Conservation (phyloP, 2,888 invertebrate genomes). For the Ormyrus pomaceus region DNA sequence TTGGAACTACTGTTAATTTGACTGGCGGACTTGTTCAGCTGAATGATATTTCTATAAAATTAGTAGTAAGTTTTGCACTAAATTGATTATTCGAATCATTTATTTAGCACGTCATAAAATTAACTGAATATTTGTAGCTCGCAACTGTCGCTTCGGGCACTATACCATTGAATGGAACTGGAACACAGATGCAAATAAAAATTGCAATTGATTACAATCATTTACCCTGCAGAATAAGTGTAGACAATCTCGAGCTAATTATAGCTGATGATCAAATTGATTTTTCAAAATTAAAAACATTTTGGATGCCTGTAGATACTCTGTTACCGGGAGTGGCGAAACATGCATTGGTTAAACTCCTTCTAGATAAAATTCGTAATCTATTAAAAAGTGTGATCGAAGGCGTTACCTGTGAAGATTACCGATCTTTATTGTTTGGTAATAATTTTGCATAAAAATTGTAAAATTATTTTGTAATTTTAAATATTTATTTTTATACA, state of each 20-base stretch:
- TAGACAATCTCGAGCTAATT: not conserved
- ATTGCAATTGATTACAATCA: not conserved
- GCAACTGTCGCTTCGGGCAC: not conserved
- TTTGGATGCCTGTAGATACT: no score
- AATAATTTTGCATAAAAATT: not conserved
- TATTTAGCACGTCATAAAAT: not conserved
- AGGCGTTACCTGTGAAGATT: not conserved
- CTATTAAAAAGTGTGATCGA: not conserved
- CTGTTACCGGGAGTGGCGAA: no score
- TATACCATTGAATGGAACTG: not conserved
- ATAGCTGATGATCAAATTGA: not conserved
- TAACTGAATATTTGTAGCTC: not conserved
- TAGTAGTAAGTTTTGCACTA: no score
- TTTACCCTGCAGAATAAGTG: conserved; percentile 11
- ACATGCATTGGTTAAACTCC: no score
- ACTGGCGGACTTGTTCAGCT: conserved; percentile 5
- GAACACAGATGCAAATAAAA: not conserved
- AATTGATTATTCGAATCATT: no score
- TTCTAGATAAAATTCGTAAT: no score
- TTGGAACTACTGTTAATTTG: not conserved
- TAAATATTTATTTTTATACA: no score
- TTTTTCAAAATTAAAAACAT: not conserved
- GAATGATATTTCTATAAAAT: not conserved
- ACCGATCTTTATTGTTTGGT: not conserved
- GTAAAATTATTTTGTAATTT: no score